Conservation (phyloP, 2,888 invertebrate species). For the Dasysyrphus albostriatus region DNA sequence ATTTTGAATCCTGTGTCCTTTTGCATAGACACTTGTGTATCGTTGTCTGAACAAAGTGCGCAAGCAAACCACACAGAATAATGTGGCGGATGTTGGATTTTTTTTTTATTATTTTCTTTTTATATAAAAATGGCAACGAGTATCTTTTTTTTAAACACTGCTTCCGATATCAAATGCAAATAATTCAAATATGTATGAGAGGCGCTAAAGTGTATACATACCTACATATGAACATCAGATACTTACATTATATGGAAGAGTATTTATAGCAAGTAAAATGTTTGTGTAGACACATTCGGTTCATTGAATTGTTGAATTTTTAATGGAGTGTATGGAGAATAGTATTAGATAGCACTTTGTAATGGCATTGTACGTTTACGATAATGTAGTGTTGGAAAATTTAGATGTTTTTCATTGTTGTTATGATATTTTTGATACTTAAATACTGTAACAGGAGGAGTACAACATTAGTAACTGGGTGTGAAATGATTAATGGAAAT, state of each 20-base stretch:
- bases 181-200: slow-evolving; percentile 31
- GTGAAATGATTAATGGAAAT: slow-evolving; percentile 32
- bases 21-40: neutral
- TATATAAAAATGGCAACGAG: neutral
- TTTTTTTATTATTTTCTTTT: slow-evolving; percentile 2
- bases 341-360: slow-evolving; percentile 48
- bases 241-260: neutral
- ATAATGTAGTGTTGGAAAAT: slow-evolving; percentile 21
- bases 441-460: neutral
- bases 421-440: slow-evolving; percentile 24
- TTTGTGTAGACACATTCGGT: slow-evolving; percentile 61
- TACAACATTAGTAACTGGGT: neutral
- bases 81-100: slow-evolving; percentile 21
- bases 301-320: slow-evolving; percentile 69
- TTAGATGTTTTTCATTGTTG: slow-evolving; percentile 51
- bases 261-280: slow-evolving; percentile 31
- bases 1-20: slow-evolving; percentile 52
- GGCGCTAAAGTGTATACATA: neutral
- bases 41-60: slow-evolving; percentile 3
- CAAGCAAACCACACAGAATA: slow-evolving; percentile 9
- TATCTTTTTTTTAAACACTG: slow-evolving; percentile 25
- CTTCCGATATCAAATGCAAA: slow-evolving; percentile 63
- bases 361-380: slow-evolving; percentile 22
- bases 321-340: slow-evolving; percentile 64
- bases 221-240: neutral